phyloP scores from a whole-genome alignment of 2,888 invertebrate species.

The Lottia gigantea region DNA sequence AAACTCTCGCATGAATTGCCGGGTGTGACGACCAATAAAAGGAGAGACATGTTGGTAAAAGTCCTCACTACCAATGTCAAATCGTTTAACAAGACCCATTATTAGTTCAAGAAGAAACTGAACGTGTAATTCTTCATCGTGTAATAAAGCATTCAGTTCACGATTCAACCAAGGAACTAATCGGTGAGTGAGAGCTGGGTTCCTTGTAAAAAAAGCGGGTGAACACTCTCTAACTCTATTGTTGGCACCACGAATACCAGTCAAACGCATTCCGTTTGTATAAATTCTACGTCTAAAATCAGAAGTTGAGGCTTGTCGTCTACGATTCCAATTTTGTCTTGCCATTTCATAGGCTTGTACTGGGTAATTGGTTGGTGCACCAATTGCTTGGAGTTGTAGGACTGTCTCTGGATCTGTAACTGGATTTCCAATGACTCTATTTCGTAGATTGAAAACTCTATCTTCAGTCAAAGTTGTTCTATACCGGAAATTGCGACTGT shows the following conservation, averaged over 20 bases:
- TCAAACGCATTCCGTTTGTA: constrained; percentile 82
- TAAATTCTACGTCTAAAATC: constrained; percentile 78
- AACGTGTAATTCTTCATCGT: constrained; percentile 54
- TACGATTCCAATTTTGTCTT: constrained; percentile 27
- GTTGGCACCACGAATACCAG: constrained; percentile 69
- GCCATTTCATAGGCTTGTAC: constrained; percentile 18
- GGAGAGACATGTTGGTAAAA: constrained; percentile 79
- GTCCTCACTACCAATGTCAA: constrained; percentile 69
- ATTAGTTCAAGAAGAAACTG: constrained; percentile 77
- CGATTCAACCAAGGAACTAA: constrained; percentile 89
- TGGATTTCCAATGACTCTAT: constrained; percentile 19
- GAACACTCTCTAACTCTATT: constrained; percentile 48
- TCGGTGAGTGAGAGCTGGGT: constrained; percentile 84
- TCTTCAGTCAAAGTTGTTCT: constrained; percentile 64
- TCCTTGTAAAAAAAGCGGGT: constrained; percentile 65
- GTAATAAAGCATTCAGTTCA: constrained; percentile 82
- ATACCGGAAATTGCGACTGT: constrained; percentile 61
- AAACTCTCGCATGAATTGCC: constrained; percentile 91
- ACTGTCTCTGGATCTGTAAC: constrained; percentile 12
- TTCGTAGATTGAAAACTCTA: constrained; percentile 37
- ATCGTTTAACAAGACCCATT: constrained; percentile 74
- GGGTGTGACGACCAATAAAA: constrained; percentile 79
- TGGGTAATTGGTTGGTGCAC: constrained; percentile 30
- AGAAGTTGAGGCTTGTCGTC: constrained; percentile 43
- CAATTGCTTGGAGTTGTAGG: constrained; percentile 22